A percentile compares a stretch with the other conserved stretches of the same genome.
phyloP scores from a whole-genome alignment of 2,113 vertebrate genomes.

The Myotis davidii region DNA sequence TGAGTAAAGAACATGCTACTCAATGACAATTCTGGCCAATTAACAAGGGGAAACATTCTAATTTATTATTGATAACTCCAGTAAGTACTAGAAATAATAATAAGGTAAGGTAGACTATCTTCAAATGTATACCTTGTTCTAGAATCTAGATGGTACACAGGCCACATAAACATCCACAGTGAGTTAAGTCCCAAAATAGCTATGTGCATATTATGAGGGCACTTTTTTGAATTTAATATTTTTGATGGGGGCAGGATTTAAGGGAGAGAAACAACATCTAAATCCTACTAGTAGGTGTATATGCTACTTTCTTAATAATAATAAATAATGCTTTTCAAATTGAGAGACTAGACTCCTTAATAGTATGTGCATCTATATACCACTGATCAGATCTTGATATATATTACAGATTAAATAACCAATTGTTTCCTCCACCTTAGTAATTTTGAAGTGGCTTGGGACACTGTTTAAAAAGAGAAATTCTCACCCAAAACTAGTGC shows the following conservation, averaged over 20 bases:
- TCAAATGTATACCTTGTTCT: not conserved
- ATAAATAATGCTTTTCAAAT: not conserved
- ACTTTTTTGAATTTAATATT: not conserved
- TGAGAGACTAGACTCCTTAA: not conserved
- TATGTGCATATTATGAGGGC: not conserved
- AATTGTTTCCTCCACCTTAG: not conserved
- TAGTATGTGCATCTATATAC: accelerated
- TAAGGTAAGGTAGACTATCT: not conserved
- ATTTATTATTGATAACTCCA: not conserved
- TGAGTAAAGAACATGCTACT: not conserved
- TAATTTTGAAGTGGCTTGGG: not conserved
- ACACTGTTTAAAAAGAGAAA: not conserved
- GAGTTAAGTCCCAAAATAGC: not conserved
- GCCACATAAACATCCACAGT: not conserved
- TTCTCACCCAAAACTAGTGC: not conserved
- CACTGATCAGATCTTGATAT: not conserved
- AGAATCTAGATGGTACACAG: not conserved
- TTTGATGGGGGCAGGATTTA: not conserved
- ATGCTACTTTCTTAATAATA: not conserved
- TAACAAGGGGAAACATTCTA: not conserved
- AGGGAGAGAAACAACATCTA: not conserved
- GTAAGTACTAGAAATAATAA: not conserved
- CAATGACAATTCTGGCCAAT: not conserved
- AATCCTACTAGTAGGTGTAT: not conserved
- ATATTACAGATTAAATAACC: not conserved